Evolutionary conservation across 1,140 invertebrate species (phyloP), one percentile per base, ranked within the genome.

Genomic region (Diploscapter pachys): DNA sequence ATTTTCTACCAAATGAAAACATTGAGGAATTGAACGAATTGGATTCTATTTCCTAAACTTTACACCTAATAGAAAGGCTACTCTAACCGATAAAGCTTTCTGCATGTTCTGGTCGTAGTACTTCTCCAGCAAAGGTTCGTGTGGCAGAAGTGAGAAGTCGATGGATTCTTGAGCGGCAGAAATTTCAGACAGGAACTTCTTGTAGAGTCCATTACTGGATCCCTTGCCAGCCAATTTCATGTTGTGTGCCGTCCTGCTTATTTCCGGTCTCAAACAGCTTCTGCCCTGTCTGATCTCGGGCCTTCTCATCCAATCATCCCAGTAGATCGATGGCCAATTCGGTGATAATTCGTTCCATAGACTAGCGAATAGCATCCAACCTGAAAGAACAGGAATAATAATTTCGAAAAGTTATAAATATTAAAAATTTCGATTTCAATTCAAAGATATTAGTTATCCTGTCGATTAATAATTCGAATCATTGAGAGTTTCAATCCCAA

Each of bases 241-340:
- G 71, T 83, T 82, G 64, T 82, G 82, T n/a, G 77, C 57, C 3
- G 81, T 84, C 62, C 96, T 89, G 48, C 94, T 94, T 73, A 99
- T 90, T 89, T 98, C 96, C 5, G 96, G 96, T 78, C 95, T 88
- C 79, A 99, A 95, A 86, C 96, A 99, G 52, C 93, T 90, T 76
- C 94, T 88, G 75, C 31, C 9, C 57, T 59, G 9, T 73, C 94
- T 89, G 86, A 98, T 94, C 73, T 92, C 90, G 1, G 94, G 94
- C 83, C 94, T 91, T 73, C 95, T 88, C 81, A 98, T 94, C 95
- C 95, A 98, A 87, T 98, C 95, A 87, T 98, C 96, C 93, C 95
- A 98, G 88, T 96, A 97, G 91, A 92, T 91, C 85, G 90, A 90
- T 9, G 94, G 94, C 93, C 94, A 96, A 84, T 93, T 93, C 0